Percentiles rank a stretch among this genome's conserved stretches.
These are phyloP conservation scores for Phalacrocorax pelagicus DNA, from an alignment of 2,113 vertebrate species.

Conservation along the genomic window DNA sequence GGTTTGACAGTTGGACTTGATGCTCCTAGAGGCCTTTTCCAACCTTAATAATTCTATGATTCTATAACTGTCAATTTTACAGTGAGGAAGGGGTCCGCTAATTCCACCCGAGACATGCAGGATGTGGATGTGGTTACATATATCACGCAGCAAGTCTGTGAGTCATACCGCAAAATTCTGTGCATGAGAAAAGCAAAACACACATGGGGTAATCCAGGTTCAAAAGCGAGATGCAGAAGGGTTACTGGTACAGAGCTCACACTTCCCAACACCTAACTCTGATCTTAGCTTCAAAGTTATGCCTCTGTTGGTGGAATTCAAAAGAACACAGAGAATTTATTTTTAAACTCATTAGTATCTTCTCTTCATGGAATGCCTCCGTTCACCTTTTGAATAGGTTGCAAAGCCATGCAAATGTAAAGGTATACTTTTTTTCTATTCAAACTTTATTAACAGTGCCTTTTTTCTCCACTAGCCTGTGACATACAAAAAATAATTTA, in stretches of 20 bases:
- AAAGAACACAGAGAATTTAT: background rate
- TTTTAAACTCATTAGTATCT: background rate
- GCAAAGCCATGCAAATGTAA: background rate
- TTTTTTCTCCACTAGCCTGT: background rate
- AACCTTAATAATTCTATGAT: no score
- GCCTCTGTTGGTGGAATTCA: background rate
- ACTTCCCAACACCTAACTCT: background rate
- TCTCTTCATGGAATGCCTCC: background rate
- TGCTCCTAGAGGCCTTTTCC: no score
- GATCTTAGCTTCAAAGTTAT: background rate
- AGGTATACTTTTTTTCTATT: background rate
- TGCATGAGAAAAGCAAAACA: background rate
- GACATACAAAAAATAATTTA: background rate
- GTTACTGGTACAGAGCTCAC: background rate
- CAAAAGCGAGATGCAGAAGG: background rate
- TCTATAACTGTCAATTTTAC: background rate
- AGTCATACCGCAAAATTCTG: background rate
- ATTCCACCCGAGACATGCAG: background rate
- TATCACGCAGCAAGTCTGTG: rapidly evolving
- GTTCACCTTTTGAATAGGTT: background rate
- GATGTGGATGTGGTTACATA: background rate
- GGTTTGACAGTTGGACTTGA: no score
- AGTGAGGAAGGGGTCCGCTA: background rate
- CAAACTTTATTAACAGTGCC: background rate
- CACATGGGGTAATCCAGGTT: background rate